These are phyloP conservation scores for Bujurquina vittata DNA, from an alignment of 2,113 vertebrate genomes.

Conservation along the genomic window DNA sequence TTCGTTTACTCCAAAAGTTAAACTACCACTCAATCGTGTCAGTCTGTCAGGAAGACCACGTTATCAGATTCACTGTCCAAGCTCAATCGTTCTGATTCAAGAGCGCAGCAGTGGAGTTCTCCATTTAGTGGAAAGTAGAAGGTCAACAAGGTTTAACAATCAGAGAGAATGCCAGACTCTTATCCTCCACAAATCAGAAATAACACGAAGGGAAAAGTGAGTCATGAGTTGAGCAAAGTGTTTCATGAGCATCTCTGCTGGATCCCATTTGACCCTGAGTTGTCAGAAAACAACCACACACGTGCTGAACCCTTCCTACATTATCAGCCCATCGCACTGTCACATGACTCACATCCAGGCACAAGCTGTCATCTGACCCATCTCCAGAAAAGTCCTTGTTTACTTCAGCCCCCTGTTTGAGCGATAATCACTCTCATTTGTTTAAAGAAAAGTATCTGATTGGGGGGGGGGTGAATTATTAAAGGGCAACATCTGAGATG, in stretches of 20 bases:
- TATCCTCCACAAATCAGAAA: slow-evolving; percentile 12
- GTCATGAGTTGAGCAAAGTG: neutral
- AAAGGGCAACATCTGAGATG: neutral
- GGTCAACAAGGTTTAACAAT: neutral
- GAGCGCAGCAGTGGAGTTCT: slow-evolving; percentile 49
- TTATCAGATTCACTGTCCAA: neutral
- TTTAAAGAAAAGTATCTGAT: neutral
- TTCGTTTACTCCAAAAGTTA: neutral
- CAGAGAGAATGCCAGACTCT: neutral
- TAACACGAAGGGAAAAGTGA: neutral
- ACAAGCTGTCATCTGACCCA: neutral
- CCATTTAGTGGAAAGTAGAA: slow-evolving; percentile 56
- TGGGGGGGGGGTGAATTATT: neutral
- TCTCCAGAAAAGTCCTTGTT: slow-evolving; percentile 1
- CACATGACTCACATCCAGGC: neutral
- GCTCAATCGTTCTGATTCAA: neutral
- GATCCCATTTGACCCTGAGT: slow-evolving; percentile 60
- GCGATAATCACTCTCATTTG: neutral
- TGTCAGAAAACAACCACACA: slow-evolving; percentile 31
- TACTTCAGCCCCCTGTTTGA: neutral
- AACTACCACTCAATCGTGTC: slow-evolving; percentile 1
- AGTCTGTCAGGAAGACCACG: slow-evolving; percentile 6
- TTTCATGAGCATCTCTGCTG: slow-evolving; percentile 5
- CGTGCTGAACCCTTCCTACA: slow-evolving; percentile 9
- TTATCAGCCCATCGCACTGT: neutral